Percentiles rank a stretch among this genome's conserved stretches.
phyloP scores from a whole-genome alignment of 2,797 vertebrate species.

The Lacerta viridis region DNA sequence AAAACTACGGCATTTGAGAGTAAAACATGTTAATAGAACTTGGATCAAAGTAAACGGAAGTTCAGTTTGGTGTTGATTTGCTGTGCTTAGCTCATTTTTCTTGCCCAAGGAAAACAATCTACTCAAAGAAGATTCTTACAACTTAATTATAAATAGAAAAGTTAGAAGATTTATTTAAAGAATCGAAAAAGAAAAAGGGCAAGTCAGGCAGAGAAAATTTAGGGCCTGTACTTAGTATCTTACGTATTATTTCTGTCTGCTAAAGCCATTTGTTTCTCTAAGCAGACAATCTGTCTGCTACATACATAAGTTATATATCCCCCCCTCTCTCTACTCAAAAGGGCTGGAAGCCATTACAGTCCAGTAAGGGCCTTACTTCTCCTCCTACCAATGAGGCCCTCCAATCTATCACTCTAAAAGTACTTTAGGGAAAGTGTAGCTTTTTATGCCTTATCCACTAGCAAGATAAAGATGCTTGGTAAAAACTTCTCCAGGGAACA shows the following conservation, averaged over 20 bases:
- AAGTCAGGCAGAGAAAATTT: slow-evolving; percentile 20
- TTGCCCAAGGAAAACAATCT: neutral
- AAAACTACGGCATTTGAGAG: neutral
- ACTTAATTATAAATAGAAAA: neutral
- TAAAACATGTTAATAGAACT: neutral
- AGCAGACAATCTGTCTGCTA: slow-evolving; percentile 21
- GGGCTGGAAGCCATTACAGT: slow-evolving; percentile 5
- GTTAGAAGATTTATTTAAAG: neutral
- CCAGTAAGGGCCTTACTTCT: neutral
- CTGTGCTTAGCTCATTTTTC: neutral
- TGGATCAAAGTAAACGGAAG: neutral
- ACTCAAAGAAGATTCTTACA: neutral
- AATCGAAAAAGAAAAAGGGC: neutral
- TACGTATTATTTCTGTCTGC: slow-evolving; percentile 22
- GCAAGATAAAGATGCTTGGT: slow-evolving; percentile 1
- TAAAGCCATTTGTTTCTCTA: slow-evolving; percentile 30
- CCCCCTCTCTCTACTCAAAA: neutral
- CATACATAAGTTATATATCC: neutral
- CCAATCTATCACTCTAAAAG: slow-evolving; percentile 21
- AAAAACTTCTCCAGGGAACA: slow-evolving; percentile 9
- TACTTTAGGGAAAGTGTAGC: slow-evolving; percentile 11
- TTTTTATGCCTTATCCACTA: slow-evolving; percentile 6
- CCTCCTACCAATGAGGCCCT: neutral
- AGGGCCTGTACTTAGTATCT: neutral
- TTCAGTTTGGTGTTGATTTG: neutral